Conservation (phyloP, 35 echinoderm and acorn worm genomes). For the Diadema setosum region DNA sequence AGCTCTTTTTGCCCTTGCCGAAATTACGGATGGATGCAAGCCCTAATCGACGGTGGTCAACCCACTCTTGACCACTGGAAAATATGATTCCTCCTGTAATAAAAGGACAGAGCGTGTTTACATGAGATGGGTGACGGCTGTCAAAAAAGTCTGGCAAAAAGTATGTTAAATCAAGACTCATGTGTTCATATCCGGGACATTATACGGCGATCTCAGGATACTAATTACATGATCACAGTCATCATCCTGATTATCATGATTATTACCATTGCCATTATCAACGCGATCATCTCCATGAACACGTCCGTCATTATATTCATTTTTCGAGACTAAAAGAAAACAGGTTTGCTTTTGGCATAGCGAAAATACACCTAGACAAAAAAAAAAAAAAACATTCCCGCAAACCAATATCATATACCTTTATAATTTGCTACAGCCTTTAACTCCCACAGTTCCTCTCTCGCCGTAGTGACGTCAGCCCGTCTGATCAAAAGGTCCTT, state of each 20-base stretch:
- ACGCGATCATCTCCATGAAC: not conserved
- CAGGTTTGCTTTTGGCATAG: not conserved
- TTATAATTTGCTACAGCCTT: not conserved
- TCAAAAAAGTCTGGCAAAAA: not conserved
- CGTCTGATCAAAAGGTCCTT: not conserved
- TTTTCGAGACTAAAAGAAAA: not conserved
- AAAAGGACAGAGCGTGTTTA: too few species aligned
- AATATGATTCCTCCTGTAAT: conserved; percentile 31
- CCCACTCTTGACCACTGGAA: not conserved
- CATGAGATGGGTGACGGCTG: too few species aligned
- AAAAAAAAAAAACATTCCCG: not conserved
- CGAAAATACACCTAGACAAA: not conserved
- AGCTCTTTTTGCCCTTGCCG: conserved; percentile 36
- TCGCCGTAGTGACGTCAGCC: not conserved
- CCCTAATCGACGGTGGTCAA: conserved; percentile 18
- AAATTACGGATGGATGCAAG: conserved; percentile 31
- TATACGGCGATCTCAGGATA: not conserved
- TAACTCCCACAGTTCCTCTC: not conserved
- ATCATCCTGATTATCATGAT: not conserved
- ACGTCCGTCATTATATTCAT: too few species aligned
- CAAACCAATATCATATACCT: not conserved
- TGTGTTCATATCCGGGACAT: not conserved
- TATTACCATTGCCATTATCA: not conserved
- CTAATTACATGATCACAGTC: not conserved
- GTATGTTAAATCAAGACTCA: not conserved